Evolutionary conservation across 2,113 vertebrate genomes (phyloP), one percentile per base, ranked within the genome.

Genomic region (Plotosus lineatus): DNA sequence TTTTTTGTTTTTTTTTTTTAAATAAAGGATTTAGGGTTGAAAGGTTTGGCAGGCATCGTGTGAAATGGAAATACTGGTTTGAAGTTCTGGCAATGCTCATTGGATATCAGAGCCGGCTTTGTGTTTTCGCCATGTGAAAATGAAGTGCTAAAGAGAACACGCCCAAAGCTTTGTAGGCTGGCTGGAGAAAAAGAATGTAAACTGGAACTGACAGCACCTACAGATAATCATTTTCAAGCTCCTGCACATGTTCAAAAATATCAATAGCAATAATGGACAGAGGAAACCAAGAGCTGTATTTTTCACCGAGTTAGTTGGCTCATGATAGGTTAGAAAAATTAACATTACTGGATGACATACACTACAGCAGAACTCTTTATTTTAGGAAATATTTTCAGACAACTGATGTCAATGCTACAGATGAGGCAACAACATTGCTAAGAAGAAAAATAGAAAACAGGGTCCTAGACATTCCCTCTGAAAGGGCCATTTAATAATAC

Each of bases 61-160:
- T 74, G 75, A 84, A 73, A 78, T 84, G 58, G 66, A 81, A 84
- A 84, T 19, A 40, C 48, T 51, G 75, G 68, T 66, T 78, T 58
- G n/a, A 65, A 14, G 11, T 51, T 71, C 50, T 84, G 72, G 40
- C 56, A 48, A 38, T 26, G 77, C 26, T 31, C 65, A 23, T 48
- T 23, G 10, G 58, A 38, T 38, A 23, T 56, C 33, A 33, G 60
- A 26, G 55, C 53, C 44, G 56, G 60, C 72, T 40, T 50, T 71
- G 31, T 21, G 26, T 44, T 46, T 71, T 79, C 26, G 3, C 19
- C 53, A 77, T n/a, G 46, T 66, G 33, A 78, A 79, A 75, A 58
- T 26, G 11, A 78, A 66, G 68, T 19, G 21, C 56, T 77, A 58
- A 65, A 6, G 19, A 75, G 55, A 78, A 65, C 58, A 78, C 71